Conservation (phyloP, 2,797 vertebrate genomes). For the Dermochelys coriacea region DNA sequence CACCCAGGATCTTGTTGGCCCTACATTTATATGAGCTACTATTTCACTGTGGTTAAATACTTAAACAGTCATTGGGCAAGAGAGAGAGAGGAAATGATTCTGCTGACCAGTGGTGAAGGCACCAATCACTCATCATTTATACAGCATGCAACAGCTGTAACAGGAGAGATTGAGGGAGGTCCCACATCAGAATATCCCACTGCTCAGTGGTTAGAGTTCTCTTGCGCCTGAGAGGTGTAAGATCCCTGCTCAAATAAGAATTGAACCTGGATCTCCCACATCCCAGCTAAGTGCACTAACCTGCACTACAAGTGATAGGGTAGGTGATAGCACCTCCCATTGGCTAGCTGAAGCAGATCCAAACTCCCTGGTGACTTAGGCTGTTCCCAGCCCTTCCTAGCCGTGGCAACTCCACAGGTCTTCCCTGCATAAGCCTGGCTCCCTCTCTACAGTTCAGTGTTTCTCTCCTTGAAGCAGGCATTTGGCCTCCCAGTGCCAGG, state of each 20-base stretch:
- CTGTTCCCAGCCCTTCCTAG: neutral
- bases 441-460: neutral
- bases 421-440: neutral
- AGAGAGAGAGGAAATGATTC: neutral
- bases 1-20: neutral
- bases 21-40: neutral
- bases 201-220: neutral
- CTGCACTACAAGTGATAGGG: neutral
- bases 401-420: neutral
- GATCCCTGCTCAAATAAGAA: neutral
- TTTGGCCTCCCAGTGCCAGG: neutral
- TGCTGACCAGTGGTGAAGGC: neutral
- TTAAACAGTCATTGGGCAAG: neutral
- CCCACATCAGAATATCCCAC: neutral
- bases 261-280: neutral
- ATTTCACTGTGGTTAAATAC: neutral
- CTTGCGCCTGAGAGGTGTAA: neutral
- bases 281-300: neutral
- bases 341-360: neutral
- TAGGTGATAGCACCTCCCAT: neutral
- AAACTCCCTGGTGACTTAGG: neutral
- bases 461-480: neutral
- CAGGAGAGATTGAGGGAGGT: neutral
- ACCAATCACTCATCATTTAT: neutral
- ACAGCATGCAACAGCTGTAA: neutral